phyloP scores from a whole-genome alignment of 2,113 vertebrate species.

The Poicephalus gulielmi region DNA sequence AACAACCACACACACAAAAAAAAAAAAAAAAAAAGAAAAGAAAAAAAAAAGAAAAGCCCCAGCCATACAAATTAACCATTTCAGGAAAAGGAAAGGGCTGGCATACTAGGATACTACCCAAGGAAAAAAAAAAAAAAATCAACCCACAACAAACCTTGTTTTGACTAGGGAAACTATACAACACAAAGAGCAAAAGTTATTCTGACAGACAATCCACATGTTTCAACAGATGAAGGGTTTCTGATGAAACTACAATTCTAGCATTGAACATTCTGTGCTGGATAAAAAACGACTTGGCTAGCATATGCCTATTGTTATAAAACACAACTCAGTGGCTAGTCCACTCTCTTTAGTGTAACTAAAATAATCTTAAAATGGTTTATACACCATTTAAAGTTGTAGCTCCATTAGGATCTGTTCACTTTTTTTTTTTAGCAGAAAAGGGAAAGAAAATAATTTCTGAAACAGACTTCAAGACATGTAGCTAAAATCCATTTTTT shows the following conservation, averaged over 20 bases:
- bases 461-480: not conserved
- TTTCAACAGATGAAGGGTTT: not conserved
- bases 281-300: not conserved
- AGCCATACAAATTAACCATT: not conserved
- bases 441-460: not conserved
- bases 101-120: not conserved
- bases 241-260: not conserved
- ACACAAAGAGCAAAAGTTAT: not conserved
- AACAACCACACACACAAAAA: not conserved
- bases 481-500: not conserved
- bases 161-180: not conserved
- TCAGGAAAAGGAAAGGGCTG: not conserved
- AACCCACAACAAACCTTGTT: not conserved
- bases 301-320: not conserved
- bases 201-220: not conserved
- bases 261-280: not conserved
- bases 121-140: not conserved
- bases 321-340: not conserved
- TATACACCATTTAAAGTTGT: not conserved
- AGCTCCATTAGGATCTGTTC: not conserved
- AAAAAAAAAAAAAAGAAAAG: no score
- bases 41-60: no score
- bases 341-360: not conserved
- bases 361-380: not conserved
- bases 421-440: not conserved